Conservation (phyloP, 2,797 vertebrate species). For the Acrossocheilus wenchowensis region DNA sequence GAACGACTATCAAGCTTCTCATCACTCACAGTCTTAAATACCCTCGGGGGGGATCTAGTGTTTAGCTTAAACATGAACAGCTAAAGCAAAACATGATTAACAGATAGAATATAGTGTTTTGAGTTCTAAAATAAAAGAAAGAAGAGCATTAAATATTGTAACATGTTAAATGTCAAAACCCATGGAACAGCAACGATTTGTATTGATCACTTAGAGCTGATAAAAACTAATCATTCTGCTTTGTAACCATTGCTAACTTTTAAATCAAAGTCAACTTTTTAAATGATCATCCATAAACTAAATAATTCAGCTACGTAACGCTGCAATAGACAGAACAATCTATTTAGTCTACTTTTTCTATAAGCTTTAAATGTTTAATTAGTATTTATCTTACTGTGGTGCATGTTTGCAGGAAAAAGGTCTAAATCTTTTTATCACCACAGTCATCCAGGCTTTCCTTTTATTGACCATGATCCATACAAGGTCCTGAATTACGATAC, state of each 20-base stretch:
- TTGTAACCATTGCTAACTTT: too few species aligned
- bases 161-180: not conserved
- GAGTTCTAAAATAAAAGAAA: not conserved
- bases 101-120: not conserved
- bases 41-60: not conserved
- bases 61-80: not conserved
- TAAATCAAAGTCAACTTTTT: too few species aligned
- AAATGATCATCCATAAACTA: too few species aligned
- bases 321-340: not conserved
- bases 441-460: not conserved
- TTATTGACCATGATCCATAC: slow-evolving; percentile 4
- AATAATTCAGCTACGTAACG: too few species aligned
- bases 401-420: not conserved
- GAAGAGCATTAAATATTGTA: not conserved
- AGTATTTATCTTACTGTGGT: not conserved
- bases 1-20: slow-evolving; percentile 35
- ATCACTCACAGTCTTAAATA: slow-evolving; percentile 34
- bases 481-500: slow-evolving; percentile 22
- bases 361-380: not conserved
- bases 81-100: not conserved
- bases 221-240: not conserved
- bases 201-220: not conserved
- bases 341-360: not conserved
- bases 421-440: not conserved
- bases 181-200: not conserved